A percentile compares a stretch with the other conserved stretches of the same genome.
Evolutionary conservation across 2,888 invertebrate species (phyloP).

Genomic region (Ctena decussata): DNA sequence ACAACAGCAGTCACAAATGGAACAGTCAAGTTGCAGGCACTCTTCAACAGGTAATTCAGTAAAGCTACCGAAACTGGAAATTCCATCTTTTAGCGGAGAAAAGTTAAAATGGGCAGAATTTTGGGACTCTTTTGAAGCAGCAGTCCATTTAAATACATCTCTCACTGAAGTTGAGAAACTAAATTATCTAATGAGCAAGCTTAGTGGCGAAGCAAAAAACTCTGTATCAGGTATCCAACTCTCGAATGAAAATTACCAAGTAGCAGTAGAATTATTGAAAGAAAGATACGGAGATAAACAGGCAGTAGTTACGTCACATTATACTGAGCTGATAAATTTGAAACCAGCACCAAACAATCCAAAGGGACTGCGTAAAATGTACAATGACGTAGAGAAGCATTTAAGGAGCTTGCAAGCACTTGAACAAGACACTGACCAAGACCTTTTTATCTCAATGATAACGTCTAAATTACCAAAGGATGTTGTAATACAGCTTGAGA

Average conservation of each 20-base stretch:
- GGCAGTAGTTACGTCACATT: slow-evolving; percentile 23
- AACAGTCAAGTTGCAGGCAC: background rate
- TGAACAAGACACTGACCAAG: background rate
- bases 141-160: background rate
- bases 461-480: background rate
- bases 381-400: slow-evolving; percentile 15
- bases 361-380: slow-evolving; percentile 5
- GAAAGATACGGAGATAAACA: no score
- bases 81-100: background rate
- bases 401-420: slow-evolving; percentile 23
- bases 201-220: background rate
- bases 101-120: background rate
- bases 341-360: no score
- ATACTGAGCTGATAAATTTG: slow-evolving; percentile 31
- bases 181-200: background rate
- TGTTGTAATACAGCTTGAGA: slow-evolving; percentile 2
- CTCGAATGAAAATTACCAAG: background rate
- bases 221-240: background rate
- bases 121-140: background rate
- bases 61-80: background rate
- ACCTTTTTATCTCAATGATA: slow-evolving; percentile 16
- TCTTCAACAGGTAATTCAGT: background rate
- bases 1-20: background rate
- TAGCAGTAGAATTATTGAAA: no score
- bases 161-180: background rate